These are phyloP conservation scores for Philaenus spumarius DNA, from an alignment of 1,140 invertebrate genomes.

Conservation along the genomic window DNA sequence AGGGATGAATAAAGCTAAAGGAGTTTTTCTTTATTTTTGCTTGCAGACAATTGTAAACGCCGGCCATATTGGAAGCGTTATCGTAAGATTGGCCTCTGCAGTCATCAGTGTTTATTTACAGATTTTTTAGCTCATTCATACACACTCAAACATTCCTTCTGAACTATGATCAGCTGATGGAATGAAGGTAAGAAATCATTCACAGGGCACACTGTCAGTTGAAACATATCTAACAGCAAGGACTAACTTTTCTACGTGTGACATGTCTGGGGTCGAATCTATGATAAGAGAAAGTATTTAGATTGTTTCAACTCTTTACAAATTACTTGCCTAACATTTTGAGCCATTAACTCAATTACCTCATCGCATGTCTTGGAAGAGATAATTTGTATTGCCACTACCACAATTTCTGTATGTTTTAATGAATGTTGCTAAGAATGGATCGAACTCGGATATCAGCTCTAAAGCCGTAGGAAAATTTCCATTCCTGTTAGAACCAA, in stretches of 20 bases:
- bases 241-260: constrained; percentile 28
- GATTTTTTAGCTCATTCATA: not conserved
- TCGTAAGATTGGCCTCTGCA: constrained; percentile 37
- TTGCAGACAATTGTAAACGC: constrained; percentile 22
- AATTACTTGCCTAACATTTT: constrained; percentile 25
- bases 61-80: constrained; percentile 35
- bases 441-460: constrained; percentile 36
- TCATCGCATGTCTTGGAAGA: constrained; percentile 35
- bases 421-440: constrained; percentile 36
- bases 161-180: not conserved
- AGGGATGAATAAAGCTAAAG: constrained; percentile 23
- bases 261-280: constrained; percentile 31
- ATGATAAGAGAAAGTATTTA: constrained; percentile 32
- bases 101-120: constrained; percentile 16
- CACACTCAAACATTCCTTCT: not conserved
- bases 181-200: not conserved
- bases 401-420: constrained; percentile 33
- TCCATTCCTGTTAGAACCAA: too few species aligned
- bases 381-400: constrained; percentile 32
- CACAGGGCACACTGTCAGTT: not conserved
- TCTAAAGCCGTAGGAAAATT: constrained; percentile 33
- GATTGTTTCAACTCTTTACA: constrained; percentile 17
- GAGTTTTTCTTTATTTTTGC: constrained; percentile 21
- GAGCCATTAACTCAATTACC: constrained; percentile 34
- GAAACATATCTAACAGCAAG: constrained; percentile 24